Evolutionary conservation across 2,888 invertebrate genomes (phyloP).

Genomic region (Megalurothrips usitatus): DNA sequence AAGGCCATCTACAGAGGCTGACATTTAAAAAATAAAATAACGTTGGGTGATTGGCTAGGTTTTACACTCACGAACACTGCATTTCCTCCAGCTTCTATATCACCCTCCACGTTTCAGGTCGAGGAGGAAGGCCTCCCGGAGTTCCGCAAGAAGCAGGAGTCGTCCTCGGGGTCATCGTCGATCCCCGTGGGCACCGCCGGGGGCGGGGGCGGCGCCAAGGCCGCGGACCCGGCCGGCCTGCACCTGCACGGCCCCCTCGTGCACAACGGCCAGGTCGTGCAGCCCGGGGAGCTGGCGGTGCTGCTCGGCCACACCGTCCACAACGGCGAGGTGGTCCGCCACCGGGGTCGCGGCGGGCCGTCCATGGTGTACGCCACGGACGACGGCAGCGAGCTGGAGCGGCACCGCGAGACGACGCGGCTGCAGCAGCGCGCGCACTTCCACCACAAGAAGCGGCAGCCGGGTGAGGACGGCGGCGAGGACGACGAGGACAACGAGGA

Average conservation of each 20-base stretch:
- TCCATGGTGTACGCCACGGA: conserved; percentile 23
- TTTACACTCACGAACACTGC: background rate
- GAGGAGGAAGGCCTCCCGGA: conserved; percentile 79
- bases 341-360: background rate
- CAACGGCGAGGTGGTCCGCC: conserved; percentile 19
- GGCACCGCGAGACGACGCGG: background rate
- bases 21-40: background rate
- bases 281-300: conserved; percentile 5
- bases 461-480: background rate
- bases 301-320: conserved; percentile 1
- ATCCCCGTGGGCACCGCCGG: background rate
- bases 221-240: background rate
- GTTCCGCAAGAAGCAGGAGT: conserved; percentile 37
- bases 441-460: background rate
- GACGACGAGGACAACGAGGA: conserved; percentile 13
- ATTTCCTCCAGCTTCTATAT: background rate
- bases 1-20: background rate
- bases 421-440: conserved; percentile 12
- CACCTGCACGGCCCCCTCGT: background rate
- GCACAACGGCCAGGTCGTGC: conserved; percentile 9
- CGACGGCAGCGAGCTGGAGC: conserved; percentile 23
- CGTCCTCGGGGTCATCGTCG: background rate
- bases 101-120: conserved; percentile 53
- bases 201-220: background rate
- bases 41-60: background rate